These are phyloP conservation scores for Bucorvus abyssinicus DNA, from an alignment of 2,797 vertebrate species.

Conservation along the genomic window DNA sequence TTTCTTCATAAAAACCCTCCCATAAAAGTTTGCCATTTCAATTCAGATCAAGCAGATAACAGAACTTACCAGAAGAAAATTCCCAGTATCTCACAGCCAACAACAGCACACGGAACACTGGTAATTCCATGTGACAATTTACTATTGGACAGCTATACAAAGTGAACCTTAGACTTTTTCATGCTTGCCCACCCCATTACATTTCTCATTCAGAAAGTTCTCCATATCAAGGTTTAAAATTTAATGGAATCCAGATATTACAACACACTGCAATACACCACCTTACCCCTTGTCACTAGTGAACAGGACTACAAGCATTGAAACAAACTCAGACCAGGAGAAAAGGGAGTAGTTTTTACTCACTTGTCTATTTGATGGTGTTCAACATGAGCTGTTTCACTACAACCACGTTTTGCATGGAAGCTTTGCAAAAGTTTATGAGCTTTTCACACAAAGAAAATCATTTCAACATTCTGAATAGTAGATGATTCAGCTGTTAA, in stretches of 20 bases:
- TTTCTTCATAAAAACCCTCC: background rate
- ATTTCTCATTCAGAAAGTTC: background rate
- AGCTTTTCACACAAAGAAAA: background rate
- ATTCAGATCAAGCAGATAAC: background rate
- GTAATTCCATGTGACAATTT: background rate
- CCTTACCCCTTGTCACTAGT: background rate
- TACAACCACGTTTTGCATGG: accelerated
- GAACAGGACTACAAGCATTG: background rate
- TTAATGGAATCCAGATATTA: background rate
- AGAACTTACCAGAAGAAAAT: background rate
- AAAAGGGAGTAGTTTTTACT: background rate
- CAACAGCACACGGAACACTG: background rate
- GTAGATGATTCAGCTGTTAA: background rate
- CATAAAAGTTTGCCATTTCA: background rate
- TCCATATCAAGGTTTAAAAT: background rate
- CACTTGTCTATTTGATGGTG: background rate
- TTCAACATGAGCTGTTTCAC: background rate
- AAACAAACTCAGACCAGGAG: background rate
- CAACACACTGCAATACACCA: background rate
- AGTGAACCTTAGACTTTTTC: background rate
- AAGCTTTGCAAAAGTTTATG: background rate
- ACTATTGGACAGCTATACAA: background rate
- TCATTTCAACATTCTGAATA: background rate
- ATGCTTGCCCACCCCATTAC: background rate
- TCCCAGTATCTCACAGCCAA: background rate